Evolutionary conservation across 1,140 invertebrate genomes (phyloP).

Genomic region (Drosophila mauritiana): DNA sequence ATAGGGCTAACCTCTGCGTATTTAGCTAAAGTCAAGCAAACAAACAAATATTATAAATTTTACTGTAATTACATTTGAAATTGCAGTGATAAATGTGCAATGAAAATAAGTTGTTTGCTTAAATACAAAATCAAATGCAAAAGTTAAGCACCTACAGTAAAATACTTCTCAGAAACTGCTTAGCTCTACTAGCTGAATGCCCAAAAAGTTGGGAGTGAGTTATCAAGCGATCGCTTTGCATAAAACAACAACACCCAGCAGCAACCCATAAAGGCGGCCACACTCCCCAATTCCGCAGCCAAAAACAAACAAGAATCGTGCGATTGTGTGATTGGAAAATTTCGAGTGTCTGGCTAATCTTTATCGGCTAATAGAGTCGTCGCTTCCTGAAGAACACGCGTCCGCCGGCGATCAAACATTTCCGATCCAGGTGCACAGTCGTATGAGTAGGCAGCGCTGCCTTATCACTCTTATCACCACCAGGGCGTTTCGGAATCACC

Average conservation of each 20-base stretch:
- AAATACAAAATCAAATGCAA: not conserved
- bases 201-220: not conserved
- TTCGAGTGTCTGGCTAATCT: slow-evolving; percentile 54
- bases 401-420: slow-evolving; percentile 38
- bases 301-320: slow-evolving; percentile 22
- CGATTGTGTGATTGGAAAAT: slow-evolving; percentile 65
- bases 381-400: slow-evolving; percentile 51
- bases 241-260: slow-evolving; percentile 14
- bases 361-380: slow-evolving; percentile 26
- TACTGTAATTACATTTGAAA: not conserved
- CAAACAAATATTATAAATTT: not conserved
- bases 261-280: slow-evolving; percentile 5
- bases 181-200: not conserved
- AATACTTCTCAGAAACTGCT: not conserved
- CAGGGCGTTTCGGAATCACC: slow-evolving; percentile 38
- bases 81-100: not conserved
- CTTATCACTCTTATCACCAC: slow-evolving; percentile 21
- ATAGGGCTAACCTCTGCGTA: not conserved
- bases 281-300: slow-evolving; percentile 3
- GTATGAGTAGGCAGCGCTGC: slow-evolving; percentile 31
- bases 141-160: not conserved
- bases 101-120: not conserved
- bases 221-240: slow-evolving; percentile 31
- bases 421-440: slow-evolving; percentile 52
- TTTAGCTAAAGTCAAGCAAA: not conserved